phyloP scores from a whole-genome alignment of 2,797 vertebrate genomes.

The Anas georgica region DNA sequence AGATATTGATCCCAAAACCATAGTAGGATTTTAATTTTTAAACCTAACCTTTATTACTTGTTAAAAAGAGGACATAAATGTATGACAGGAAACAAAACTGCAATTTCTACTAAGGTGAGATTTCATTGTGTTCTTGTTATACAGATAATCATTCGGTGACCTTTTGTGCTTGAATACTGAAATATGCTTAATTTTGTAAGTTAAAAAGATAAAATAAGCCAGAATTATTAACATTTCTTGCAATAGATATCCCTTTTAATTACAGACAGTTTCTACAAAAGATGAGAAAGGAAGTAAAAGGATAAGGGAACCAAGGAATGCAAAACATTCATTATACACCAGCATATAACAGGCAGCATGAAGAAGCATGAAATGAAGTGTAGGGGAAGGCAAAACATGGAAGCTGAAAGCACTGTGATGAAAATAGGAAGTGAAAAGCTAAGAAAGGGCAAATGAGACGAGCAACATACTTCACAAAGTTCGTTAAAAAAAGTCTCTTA shows the following conservation, averaged over 20 bases:
- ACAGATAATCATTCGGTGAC: not conserved
- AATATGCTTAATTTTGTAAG: not conserved
- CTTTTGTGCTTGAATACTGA: not conserved
- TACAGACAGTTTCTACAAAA: not conserved
- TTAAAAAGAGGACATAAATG: not conserved
- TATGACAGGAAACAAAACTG: not conserved
- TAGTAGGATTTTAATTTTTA: not conserved
- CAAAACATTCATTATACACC: not conserved
- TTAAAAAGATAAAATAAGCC: not conserved
- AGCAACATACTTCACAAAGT: not conserved
- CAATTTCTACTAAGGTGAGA: not conserved
- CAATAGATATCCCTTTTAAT: not conserved
- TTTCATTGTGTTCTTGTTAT: not conserved
- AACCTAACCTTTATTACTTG: not conserved
- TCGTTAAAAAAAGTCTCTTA: not conserved
- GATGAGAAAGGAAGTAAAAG: not conserved
- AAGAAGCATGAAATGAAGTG: not conserved
- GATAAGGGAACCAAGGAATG: not conserved
- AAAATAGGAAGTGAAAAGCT: not conserved
- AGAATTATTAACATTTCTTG: rapidly evolving
- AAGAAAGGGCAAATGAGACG: not conserved
- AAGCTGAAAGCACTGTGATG: not conserved
- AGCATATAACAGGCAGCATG: not conserved
- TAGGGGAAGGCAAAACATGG: not conserved
- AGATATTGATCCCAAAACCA: not conserved